phyloP scores from a whole-genome alignment of 2,113 vertebrate genomes.

The Grallaria varia region DNA sequence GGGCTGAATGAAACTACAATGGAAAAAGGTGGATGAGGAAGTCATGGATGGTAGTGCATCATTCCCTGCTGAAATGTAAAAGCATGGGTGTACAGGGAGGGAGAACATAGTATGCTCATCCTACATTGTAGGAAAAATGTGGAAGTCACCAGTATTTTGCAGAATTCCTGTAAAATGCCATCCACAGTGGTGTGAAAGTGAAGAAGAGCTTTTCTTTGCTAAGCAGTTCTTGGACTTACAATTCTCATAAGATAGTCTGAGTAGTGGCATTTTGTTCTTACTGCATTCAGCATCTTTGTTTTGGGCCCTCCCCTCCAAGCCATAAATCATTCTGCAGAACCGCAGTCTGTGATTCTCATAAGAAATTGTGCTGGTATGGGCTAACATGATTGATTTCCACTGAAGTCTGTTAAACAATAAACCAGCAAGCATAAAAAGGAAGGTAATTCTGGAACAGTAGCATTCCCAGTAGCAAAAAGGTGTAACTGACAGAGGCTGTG shows the following conservation, averaged over 20 bases:
- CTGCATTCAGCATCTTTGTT: not conserved
- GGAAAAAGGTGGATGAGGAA: not conserved
- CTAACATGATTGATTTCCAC: not conserved
- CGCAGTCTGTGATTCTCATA: not conserved
- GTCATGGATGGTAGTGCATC: not conserved
- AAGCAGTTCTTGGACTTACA: not conserved
- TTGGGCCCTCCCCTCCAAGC: not conserved
- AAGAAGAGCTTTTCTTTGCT: not conserved
- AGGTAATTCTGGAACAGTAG: not conserved
- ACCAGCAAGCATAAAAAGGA: not conserved
- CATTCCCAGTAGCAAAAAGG: accelerated
- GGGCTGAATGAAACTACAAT: not conserved
- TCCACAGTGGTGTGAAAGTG: not conserved
- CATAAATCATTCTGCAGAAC: not conserved
- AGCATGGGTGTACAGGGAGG: not conserved
- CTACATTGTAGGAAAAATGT: not conserved
- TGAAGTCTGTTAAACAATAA: not conserved
- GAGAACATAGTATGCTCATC: not conserved
- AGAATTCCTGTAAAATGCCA: not conserved
- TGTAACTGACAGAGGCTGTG: not conserved
- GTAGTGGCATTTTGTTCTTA: not conserved
- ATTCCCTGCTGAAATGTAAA: not conserved
- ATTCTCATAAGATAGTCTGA: not conserved
- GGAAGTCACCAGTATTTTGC: not conserved
- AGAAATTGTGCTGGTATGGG: not conserved